Base-by-base conservation (phyloP, 2,797 vertebrate species). In the Scyliorhinus canicula region DNA sequence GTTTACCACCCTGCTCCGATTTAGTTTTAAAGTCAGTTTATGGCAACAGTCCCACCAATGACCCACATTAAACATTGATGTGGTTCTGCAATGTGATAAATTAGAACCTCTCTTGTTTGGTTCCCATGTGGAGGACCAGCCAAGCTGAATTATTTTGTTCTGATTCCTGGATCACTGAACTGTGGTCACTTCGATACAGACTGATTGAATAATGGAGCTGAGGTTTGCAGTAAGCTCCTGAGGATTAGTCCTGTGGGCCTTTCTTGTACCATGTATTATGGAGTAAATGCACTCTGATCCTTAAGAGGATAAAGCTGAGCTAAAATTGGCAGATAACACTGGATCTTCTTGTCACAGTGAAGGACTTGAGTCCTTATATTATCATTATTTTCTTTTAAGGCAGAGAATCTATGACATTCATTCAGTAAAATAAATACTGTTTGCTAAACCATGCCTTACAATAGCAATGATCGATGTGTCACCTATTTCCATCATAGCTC, bases 131-230 rank as follows among this genome's bases (percentile, higher is more conserved):
- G 3, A 0, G 6, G 9, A n/a, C 88, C 9, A 26, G 2, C 7
- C 8, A 14, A 3, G 40, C 60, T 40, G 65, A 91, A 91, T 91
- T 91, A 91, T 65, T 91, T 65, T 21, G 6, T 91, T 91, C 57
- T 65, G 57, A 40, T 65, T 44, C 79, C 8, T 60, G 88, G 88
- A 44, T 65, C 88, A 91, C n/a, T 14, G 60, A 91, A 8, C n/a
- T 44, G 88, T 40, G 88, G 60, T 65, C 57, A 44, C 60, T 44
- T 91, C 19, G n/a, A 91, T 26, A 44, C 88, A 44, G 40, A 65
- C 88, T 91, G 88, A 44, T 91, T 91, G 21, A 44, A 65, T 91
- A 91, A 65, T 91, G n/a, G n/a, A 65, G 88, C 88, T 91, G 55
- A n/a, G 35, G 31, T 55, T 12, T 5, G 31, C 82, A 28, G 84